phyloP scores from a whole-genome alignment of 2,797 vertebrate species.

The Miichthys miiuy region DNA sequence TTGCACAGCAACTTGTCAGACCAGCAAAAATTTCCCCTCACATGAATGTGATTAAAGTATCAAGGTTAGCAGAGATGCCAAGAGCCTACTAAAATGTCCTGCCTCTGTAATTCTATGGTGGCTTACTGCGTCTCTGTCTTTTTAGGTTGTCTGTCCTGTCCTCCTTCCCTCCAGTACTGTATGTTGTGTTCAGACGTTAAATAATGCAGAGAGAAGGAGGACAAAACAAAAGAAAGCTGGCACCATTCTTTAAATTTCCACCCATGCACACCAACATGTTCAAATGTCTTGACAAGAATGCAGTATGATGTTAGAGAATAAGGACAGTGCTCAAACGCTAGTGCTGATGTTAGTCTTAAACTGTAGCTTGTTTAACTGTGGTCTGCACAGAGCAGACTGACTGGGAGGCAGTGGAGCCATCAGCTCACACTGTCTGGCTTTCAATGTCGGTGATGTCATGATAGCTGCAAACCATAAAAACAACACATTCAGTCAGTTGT shows the following conservation, averaged over 20 bases:
- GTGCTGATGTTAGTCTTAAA: slow-evolving; percentile 35
- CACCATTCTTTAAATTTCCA: slow-evolving; percentile 12
- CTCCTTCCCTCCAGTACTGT: not conserved
- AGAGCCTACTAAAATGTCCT: slow-evolving; percentile 18
- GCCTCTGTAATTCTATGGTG: slow-evolving; percentile 19
- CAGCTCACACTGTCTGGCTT: slow-evolving; percentile 50
- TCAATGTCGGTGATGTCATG: slow-evolving; percentile 42
- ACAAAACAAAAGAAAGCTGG: not conserved
- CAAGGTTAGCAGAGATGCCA: slow-evolving; percentile 39
- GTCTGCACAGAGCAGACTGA: slow-evolving; percentile 43
- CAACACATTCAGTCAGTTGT: slow-evolving; percentile 20
- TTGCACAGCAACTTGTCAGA: slow-evolving; percentile 10
- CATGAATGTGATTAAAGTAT: slow-evolving; percentile 62
- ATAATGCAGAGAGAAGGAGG: not conserved
- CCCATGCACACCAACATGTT: not conserved
- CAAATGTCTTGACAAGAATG: slow-evolving; percentile 30
- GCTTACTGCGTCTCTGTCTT: not conserved
- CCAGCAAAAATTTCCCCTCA: slow-evolving; percentile 50
- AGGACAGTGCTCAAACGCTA: slow-evolving; percentile 40
- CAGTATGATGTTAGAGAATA: slow-evolving; percentile 44
- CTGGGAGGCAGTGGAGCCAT: slow-evolving; percentile 45
- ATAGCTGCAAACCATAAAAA: slow-evolving; percentile 40
- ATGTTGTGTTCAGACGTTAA: slow-evolving; percentile 15
- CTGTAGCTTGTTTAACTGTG: slow-evolving; percentile 26
- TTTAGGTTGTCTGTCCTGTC: not conserved